Percentiles rank a stretch among this genome's conserved stretches.
phyloP scores from a whole-genome alignment of 2,113 vertebrate species.

The Cryptomyrus ogoouensis region DNA sequence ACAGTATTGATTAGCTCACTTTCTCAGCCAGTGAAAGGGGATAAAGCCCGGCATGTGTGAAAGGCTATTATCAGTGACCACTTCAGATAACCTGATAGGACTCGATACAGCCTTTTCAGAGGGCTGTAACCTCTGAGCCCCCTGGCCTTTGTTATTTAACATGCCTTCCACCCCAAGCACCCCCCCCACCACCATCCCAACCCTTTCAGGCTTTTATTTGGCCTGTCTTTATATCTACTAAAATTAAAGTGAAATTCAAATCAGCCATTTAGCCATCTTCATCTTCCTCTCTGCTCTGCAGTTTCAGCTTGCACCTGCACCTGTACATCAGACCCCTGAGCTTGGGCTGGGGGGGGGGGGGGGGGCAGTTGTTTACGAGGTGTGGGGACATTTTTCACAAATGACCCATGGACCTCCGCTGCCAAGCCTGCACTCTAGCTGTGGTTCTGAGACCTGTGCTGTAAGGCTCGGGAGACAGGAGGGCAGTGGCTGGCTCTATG shows the following conservation, averaged over 20 bases:
- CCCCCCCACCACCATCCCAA: neutral
- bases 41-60: constrained; percentile 63
- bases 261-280: neutral
- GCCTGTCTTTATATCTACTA: neutral
- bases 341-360: constrained; percentile 48
- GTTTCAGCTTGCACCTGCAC: constrained; percentile 19
- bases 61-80: constrained; percentile 65
- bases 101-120: constrained; percentile 52
- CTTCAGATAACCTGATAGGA: constrained; percentile 64
- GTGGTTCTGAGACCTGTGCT: constrained; percentile 55
- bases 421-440: constrained; percentile 41
- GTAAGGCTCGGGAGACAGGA: constrained; percentile 60
- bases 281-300: neutral
- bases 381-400: constrained; percentile 68
- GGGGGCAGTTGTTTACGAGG: constrained; percentile 56
- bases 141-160: constrained; percentile 41
- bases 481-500: constrained; percentile 54
- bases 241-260: constrained; percentile 16
- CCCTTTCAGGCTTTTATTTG: neutral
- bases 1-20: constrained; percentile 60
- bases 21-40: constrained; percentile 43
- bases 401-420: constrained; percentile 58
- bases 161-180: constrained; percentile 7
- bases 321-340: constrained; percentile 52
- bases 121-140: constrained; percentile 54